Conservation (phyloP, 2,113 vertebrate genomes). For the Aleadryas rufinucha region DNA sequence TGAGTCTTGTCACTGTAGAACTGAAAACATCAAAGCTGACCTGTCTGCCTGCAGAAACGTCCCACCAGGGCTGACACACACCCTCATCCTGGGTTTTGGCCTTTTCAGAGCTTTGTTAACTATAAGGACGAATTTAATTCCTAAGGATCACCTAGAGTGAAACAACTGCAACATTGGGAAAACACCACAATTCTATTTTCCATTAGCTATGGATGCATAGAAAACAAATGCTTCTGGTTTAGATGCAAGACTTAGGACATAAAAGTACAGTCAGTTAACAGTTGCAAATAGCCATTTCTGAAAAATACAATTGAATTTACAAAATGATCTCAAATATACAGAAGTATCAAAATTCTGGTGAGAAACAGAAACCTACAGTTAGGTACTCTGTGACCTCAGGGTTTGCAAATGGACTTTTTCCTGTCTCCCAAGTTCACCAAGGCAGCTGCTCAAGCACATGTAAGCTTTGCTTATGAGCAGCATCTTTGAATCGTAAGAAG, state of each 20-base stretch:
- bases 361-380: not conserved
- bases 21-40: not conserved
- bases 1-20: not conserved
- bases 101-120: not conserved
- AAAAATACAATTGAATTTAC: not conserved
- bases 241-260: not conserved
- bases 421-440: not conserved
- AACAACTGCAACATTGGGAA: not conserved
- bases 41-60: not conserved
- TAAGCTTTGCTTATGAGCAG: not conserved
- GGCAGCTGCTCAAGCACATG: not conserved
- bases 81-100: not conserved
- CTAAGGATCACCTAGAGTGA: not conserved
- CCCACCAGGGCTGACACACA: not conserved
- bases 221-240: not conserved
- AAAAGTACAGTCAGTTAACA: not conserved
- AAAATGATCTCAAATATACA: not conserved
- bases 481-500: not conserved
- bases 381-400: not conserved
- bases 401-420: not conserved
- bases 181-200: not conserved
- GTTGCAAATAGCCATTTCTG: not conserved
- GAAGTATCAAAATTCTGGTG: not conserved
- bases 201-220: not conserved
- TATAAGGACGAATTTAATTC: not conserved